Percentiles rank a stretch among this genome's conserved stretches.
phyloP scores from a whole-genome alignment of 2,888 invertebrate species.

The Protodeltote pygarga region DNA sequence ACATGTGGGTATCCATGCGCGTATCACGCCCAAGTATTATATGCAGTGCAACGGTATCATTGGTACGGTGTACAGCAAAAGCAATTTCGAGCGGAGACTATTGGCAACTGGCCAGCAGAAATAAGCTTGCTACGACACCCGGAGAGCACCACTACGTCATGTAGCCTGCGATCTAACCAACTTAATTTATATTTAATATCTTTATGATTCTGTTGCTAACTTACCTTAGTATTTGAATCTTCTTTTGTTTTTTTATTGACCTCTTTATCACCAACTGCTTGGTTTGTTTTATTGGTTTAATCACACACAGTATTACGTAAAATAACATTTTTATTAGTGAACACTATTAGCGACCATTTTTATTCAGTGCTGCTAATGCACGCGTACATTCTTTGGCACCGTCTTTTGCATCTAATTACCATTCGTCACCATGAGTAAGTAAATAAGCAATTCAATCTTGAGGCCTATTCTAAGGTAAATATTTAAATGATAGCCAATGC shows the following conservation, averaged over 20 bases:
- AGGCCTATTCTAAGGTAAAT: not conserved
- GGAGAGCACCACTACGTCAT: conserved; percentile 73
- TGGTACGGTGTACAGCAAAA: conserved; percentile 78
- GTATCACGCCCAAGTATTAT: conserved; percentile 67
- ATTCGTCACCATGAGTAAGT: conserved; percentile 3
- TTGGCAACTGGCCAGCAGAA: conserved; percentile 81
- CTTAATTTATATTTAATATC: conserved; percentile 61
- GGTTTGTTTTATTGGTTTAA: too few species aligned
- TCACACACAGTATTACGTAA: too few species aligned
- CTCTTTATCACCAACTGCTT: too few species aligned
- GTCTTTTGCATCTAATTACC: conserved; percentile 21
- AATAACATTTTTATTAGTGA: conserved; percentile 39
- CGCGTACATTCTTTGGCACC: conserved; percentile 36
- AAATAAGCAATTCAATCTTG: too few species aligned
- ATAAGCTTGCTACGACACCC: conserved; percentile 81
- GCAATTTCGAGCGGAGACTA: conserved; percentile 78
- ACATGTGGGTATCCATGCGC: conserved; percentile 56
- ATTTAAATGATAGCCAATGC: too few species aligned
- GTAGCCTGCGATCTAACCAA: conserved; percentile 65
- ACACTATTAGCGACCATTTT: conserved; percentile 29
- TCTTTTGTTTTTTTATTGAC: not conserved
- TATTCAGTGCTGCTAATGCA: conserved; percentile 32
- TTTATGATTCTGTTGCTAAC: conserved; percentile 37
- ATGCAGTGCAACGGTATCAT: conserved; percentile 73
- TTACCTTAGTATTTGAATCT: conserved; percentile 2